Evolutionary conservation across 2,113 vertebrate species (phyloP), one percentile per base, ranked within the genome.

Genomic region (Prunella himalayana): DNA sequence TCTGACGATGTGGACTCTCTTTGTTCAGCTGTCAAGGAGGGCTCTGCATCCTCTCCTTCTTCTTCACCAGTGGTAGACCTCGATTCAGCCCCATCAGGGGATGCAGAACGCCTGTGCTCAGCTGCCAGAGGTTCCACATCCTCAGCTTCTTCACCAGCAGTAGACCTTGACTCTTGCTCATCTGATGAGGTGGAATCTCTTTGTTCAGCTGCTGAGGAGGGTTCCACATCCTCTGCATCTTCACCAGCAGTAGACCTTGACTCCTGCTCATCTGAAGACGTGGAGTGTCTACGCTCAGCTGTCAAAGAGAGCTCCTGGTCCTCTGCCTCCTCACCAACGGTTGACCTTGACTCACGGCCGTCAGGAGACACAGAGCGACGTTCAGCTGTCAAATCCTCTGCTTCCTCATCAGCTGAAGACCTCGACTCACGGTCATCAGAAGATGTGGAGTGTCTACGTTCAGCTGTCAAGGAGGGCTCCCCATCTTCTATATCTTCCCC

Each of bases 1-100:
- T 98, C 98, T 69, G 98, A 98, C 1, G 98, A 98, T 13, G 97
- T 97, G 42, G 98, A 98, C 44, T 97, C 95, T 60, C 97, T 97
- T 65, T 97, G 97, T 85, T 98, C 97, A 94, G 97, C 96, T 85
- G 97, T 86, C 92, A 97, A 87, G 3, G 97, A 97, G 12, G 95
- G 97, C 37, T 98, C 98, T 13, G 2, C 61, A 24, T 92, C 84
- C 35, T 97, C 95, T 85, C 3, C 91, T 45, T 96, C 94, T 42
- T 96, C 94, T 44, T 95, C 95, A 76, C 82, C 91, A 21, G 92
- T 92, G 47, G 92, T 97, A 45, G 97, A 97, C 25, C 90, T 94
- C 0, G 97, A 97, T 23, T 95, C 97, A 59, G 37, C 97, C 9
- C 57, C 90, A 87, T 98, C 98, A 54, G 97, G 97, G 56, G 98